These are phyloP conservation scores for Carcina quercana DNA, from an alignment of 2,888 invertebrate species.

Conservation along the genomic window DNA sequence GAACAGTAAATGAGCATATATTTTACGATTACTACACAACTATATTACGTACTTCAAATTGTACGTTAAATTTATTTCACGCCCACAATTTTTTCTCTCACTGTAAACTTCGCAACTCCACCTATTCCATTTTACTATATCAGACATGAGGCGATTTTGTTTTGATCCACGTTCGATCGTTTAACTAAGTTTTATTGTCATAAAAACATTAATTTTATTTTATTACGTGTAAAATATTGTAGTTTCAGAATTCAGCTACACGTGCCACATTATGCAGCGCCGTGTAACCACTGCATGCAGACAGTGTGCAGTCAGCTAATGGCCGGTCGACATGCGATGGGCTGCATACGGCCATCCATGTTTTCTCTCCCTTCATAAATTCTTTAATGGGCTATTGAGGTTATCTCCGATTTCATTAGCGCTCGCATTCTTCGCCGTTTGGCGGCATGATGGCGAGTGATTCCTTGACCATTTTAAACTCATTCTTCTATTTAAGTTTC, in stretches of 20 bases:
- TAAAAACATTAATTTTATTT: too few relatives aligned
- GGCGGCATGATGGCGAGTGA: background rate
- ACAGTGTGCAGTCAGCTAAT: slow-evolving; percentile 20
- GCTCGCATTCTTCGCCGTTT: background rate
- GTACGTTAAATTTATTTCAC: too few relatives aligned
- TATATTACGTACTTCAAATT: too few relatives aligned
- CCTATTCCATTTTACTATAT: background rate
- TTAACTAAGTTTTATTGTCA: too few relatives aligned
- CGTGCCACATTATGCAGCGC: slow-evolving; percentile 5
- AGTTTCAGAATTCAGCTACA: background rate
- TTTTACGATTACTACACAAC: too few relatives aligned
- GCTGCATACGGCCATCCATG: background rate
- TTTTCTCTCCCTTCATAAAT: background rate
- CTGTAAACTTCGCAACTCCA: background rate
- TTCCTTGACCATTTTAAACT: too few relatives aligned
- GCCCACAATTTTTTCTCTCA: too few relatives aligned
- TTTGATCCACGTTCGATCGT: too few relatives aligned
- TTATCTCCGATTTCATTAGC: background rate
- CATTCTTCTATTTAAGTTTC: too few relatives aligned
- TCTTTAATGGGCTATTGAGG: background rate
- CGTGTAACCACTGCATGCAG: background rate
- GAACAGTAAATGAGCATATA: too few relatives aligned
- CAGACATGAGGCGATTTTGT: background rate
- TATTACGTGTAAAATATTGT: too few relatives aligned
- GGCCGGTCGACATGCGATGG: slow-evolving; percentile 26